Percentiles rank a stretch among this genome's conserved stretches.
phyloP scores from a whole-genome alignment of 2,888 invertebrate species.

The Sarcophaga carnaria region DNA sequence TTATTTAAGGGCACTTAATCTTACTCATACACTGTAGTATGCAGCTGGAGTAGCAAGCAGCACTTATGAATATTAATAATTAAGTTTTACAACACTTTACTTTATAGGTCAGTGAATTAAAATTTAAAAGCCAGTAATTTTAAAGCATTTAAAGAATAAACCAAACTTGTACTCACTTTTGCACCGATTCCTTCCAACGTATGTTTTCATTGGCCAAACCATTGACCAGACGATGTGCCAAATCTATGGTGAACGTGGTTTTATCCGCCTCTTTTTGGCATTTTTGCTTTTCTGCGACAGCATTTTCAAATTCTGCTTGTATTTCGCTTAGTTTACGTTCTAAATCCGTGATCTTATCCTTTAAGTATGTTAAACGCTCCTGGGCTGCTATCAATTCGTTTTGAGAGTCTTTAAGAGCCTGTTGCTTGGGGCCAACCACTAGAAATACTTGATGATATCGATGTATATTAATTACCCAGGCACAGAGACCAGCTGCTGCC shows the following conservation, averaged over 20 bases:
- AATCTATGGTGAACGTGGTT: constrained; percentile 93
- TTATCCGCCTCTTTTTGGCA: constrained; percentile 97
- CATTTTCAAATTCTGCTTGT: constrained; percentile 92
- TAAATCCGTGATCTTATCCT: constrained; percentile 85
- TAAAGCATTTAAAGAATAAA: too few species aligned
- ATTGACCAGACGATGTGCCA: constrained; percentile 95
- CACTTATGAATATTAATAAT: constrained; percentile 1
- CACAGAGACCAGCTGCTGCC: constrained; percentile 96
- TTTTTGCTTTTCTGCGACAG: constrained; percentile 92
- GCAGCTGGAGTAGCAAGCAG: background rate
- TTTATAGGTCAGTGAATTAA: background rate
- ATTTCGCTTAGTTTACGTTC: constrained; percentile 90
- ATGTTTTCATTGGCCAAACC: constrained; percentile 95
- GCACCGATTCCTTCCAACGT: constrained; percentile 80
- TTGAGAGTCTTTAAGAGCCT: constrained; percentile 93
- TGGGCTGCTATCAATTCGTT: constrained; percentile 91
- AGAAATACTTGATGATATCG: constrained; percentile 95
- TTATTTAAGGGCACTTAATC: constrained; percentile 22
- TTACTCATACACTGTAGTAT: background rate
- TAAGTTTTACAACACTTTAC: background rate
- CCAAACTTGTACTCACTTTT: constrained; percentile 74
- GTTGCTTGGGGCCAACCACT: constrained; percentile 95
- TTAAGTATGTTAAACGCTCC: constrained; percentile 89
- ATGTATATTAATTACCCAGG: constrained; percentile 96
- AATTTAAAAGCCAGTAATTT: background rate